Evolutionary conservation across 2,113 vertebrate genomes (phyloP).

Genomic region (Hoplias malabaricus): DNA sequence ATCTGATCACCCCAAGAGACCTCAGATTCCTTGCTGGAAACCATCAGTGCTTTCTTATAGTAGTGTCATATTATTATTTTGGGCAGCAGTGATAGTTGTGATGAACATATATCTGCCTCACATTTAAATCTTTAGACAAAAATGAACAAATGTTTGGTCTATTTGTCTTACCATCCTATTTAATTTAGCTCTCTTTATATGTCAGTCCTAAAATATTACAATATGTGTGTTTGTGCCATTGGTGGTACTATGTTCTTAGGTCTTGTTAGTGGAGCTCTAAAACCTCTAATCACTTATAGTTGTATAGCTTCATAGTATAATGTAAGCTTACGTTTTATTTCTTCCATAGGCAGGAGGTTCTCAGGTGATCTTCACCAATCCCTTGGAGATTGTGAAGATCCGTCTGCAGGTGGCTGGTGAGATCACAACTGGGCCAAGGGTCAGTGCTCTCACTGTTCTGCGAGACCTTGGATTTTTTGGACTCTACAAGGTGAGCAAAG

Average conservation of each 20-base stretch:
- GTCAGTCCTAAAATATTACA: no score
- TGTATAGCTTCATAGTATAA: background rate
- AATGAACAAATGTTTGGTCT: no score
- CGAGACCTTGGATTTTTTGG: slow-evolving; percentile 94
- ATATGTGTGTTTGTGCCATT: no score
- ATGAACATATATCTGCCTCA: background rate
- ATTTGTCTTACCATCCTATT: no score
- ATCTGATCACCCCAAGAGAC: slow-evolving; percentile 35
- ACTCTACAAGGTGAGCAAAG: slow-evolving; percentile 89
- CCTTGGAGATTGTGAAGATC: slow-evolving; percentile 98
- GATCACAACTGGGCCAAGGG: slow-evolving; percentile 94
- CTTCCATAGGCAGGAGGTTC: slow-evolving; percentile 88
- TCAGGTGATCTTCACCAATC: slow-evolving; percentile 98
- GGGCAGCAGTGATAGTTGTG: background rate
- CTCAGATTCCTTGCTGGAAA: background rate
- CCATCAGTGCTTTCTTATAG: background rate
- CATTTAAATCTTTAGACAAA: no score
- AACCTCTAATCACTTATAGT: background rate
- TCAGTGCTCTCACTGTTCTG: slow-evolving; percentile 89
- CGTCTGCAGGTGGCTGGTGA: slow-evolving; percentile 97
- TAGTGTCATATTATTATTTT: background rate
- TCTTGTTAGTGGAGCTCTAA: background rate
- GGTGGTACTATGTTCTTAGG: background rate
- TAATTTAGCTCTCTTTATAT: no score
- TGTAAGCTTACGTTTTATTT: background rate